Percentiles rank a stretch among this genome's conserved stretches.
phyloP scores from a whole-genome alignment of 2,888 invertebrate genomes.

The Lepidocyrtinus sp. region DNA sequence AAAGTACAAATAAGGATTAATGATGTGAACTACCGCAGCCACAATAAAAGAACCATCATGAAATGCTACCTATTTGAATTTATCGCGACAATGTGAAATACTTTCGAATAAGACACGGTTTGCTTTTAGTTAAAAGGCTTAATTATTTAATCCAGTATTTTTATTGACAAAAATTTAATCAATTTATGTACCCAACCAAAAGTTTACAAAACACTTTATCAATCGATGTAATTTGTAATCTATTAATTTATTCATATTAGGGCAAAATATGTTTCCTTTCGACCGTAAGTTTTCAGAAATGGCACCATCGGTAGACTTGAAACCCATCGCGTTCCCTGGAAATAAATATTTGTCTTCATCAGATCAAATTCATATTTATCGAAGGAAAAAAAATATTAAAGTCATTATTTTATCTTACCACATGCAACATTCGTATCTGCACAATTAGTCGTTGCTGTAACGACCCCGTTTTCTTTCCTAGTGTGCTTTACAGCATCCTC shows the following conservation, averaged over 20 bases:
- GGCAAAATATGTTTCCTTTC: conserved; percentile 59
- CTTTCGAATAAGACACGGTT: no score
- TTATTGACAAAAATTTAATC: no score
- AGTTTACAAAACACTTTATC: no score
- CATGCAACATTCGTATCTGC: conserved; percentile 56
- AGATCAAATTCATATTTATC: neutral
- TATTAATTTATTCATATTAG: conserved; percentile 50
- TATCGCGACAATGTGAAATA: no score
- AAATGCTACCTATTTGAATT: no score
- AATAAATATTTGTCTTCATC: neutral
- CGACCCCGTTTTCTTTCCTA: conserved; percentile 24
- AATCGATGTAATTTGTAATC: conserved; percentile 34
- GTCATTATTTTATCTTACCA: conserved; percentile 25
- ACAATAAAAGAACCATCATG: no score
- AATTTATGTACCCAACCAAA: no score
- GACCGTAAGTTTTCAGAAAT: conserved; percentile 53
- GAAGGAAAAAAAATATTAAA: neutral
- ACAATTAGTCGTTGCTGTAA: conserved; percentile 58
- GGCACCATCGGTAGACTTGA: conserved; percentile 50
- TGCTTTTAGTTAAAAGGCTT: no score
- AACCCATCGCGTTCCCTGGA: conserved; percentile 61
- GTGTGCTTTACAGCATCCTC: conserved; percentile 60
- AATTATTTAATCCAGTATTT: no score
- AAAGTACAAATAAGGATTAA: no score
- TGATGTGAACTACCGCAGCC: no score